phyloP scores from a whole-genome alignment of 2,888 invertebrate genomes.

The Drosophila pseudotakahashii region DNA sequence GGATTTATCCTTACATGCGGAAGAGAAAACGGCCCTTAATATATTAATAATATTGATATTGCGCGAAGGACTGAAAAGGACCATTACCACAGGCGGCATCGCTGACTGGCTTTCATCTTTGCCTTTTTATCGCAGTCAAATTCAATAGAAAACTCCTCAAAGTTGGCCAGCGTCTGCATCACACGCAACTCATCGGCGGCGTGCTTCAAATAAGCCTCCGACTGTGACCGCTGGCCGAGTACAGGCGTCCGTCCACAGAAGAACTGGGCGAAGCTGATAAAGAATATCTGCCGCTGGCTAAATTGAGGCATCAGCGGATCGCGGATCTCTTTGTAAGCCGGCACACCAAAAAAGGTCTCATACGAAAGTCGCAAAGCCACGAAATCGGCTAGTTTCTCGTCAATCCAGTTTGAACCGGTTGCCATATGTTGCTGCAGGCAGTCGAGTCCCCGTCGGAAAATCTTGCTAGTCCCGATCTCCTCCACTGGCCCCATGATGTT shows the following conservation, averaged over 20 bases:
- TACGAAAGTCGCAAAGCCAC: slow-evolving; percentile 81
- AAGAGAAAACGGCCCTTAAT: too few species aligned
- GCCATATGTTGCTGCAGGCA: slow-evolving; percentile 80
- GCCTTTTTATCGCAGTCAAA: slow-evolving; percentile 76
- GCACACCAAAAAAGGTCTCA: slow-evolving; percentile 71
- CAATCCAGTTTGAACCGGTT: slow-evolving; percentile 72
- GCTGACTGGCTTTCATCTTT: slow-evolving; percentile 79
- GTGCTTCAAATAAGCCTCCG: slow-evolving; percentile 70
- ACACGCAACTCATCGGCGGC: slow-evolving; percentile 80
- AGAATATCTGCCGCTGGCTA: slow-evolving; percentile 77
- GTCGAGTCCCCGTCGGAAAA: slow-evolving; percentile 70
- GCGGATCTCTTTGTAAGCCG: slow-evolving; percentile 47
- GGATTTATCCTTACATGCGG: too few species aligned
- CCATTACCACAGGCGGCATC: slow-evolving; percentile 77
- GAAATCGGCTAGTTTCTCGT: slow-evolving; percentile 81
- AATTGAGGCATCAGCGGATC: slow-evolving; percentile 69
- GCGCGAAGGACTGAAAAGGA: too few species aligned
- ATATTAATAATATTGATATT: too few species aligned
- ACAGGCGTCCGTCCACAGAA: slow-evolving; percentile 79
- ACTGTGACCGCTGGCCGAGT: slow-evolving; percentile 47
- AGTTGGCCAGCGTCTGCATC: slow-evolving; percentile 80
- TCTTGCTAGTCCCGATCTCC: slow-evolving; percentile 73
- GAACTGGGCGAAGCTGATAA: slow-evolving; percentile 81
- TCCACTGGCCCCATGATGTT: slow-evolving; percentile 81
- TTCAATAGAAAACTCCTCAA: slow-evolving; percentile 78